Base-by-base conservation (phyloP, 2,888 invertebrate genomes). In the Artemia sinica region DNA sequence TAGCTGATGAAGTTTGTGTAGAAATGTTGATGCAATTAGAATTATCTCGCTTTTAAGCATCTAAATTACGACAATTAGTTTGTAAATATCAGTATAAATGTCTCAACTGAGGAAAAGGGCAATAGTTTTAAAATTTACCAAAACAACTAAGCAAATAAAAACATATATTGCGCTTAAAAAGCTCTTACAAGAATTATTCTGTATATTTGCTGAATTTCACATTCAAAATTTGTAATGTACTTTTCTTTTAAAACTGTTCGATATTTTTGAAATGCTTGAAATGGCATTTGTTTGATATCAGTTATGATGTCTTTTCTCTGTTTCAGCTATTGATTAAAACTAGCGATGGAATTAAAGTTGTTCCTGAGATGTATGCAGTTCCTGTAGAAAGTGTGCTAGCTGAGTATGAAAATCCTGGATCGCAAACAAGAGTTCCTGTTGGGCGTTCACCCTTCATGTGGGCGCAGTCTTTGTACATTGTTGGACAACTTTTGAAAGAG, bases 401-500 rank as follows among this genome's bases (percentile, higher is more conserved):
- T n/a, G 97, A 98, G 79, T 88, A 91, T 75, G 82, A 83, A 74
- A 84, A 88, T 66, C 96, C 96, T 0, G 93, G 95, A n/a, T 91
- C 89, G 73, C 93, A 94, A 77, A 82, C 84, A 67, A 82, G 96
- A 71, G 83, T 89, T 75, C 87, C 91, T 4, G 82, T 90, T 65
- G 97, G 97, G 1, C 85, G 92, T 74, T 85, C 89, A 75, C 96
- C 98, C 0, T 96, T 96, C 78, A 84, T 96, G 78, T 98, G 98
- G 98, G 97, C 91, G 0, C 98, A 99, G 77, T 95, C 96, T 2
- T 82, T 99, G 68, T 98, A 94, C 76, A 92, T 98, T 75, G 81
- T 98, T 70, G 93, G 93, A 69, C 89, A 91, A 78, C 82, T 98
- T 68, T 81, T 98, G 41, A 89, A 91, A 81, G 95, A 95, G 83